phyloP scores from a whole-genome alignment of 2,797 vertebrate genomes.

The Discoglossus pictus region DNA sequence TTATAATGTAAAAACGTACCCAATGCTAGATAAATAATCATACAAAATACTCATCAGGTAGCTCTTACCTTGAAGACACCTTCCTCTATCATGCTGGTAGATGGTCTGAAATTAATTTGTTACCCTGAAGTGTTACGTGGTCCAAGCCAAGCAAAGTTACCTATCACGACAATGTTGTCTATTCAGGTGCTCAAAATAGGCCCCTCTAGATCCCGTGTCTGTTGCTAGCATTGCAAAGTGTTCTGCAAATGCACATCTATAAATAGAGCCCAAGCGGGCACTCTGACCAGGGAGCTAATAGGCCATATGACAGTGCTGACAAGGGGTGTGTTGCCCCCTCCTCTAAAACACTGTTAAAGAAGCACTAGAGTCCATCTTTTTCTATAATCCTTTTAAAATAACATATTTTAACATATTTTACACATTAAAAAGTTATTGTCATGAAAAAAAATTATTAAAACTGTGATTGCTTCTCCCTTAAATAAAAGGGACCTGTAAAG shows the following conservation, averaged over 20 bases:
- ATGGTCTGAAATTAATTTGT: neutral
- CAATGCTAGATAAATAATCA: neutral
- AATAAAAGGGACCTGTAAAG: no score
- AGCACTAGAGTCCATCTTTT: no score
- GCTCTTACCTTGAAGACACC: constrained; percentile 34
- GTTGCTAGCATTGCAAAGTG: constrained; percentile 20
- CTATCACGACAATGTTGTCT: constrained; percentile 18
- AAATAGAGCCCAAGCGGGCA: constrained; percentile 36
- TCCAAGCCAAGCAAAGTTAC: constrained; percentile 9
- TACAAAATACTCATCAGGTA: neutral
- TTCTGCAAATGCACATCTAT: constrained; percentile 25
- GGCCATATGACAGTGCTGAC: neutral
- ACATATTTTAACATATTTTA: no score
- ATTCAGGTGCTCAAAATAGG: constrained; percentile 49
- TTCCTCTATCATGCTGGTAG: neutral
- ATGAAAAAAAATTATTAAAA: no score
- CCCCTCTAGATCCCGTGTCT: constrained; percentile 18
- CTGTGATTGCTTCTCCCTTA: no score
- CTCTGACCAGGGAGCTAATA: constrained; percentile 2
- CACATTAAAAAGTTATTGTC: no score
- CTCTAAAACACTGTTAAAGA: neutral
- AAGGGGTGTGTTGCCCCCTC: neutral
- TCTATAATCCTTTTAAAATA: no score
- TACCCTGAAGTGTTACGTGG: constrained; percentile 7
- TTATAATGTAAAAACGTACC: neutral